Base-by-base conservation (phyloP, 2,888 invertebrate species). In the Panzeria rudis region DNA sequence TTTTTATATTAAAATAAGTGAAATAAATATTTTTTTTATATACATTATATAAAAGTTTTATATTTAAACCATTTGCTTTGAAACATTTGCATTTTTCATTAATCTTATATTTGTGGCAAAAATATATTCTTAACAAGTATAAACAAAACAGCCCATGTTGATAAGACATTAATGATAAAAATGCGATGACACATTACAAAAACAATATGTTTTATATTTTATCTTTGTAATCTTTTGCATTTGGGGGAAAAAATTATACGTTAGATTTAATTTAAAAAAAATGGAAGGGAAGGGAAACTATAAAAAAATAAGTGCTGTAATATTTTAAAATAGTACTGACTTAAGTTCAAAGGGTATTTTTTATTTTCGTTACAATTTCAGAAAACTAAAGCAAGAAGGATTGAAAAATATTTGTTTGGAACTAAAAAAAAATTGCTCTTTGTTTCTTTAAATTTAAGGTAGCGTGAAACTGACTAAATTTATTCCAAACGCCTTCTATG, bases 1-100 rank as follows among this genome's bases (percentile, higher is more conserved):
- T n/a, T n/a, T n/a, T n/a, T n/a, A n/a, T n/a, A n/a, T n/a, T n/a
- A n/a, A n/a, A n/a, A n/a, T n/a, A 2, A 17, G 8, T 44, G 6
- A 13, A 6, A 1, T 25, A 4, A 59, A 11, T 35, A 32, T 5
- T 11, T 13, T 50, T 32, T 32, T 32, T 32, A 23, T 15, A 13
- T 38, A 2, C 17, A 41, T 35, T 11, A 35, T 59, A 11, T 20
- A 29, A 13, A 23, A 9, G 5, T 4, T 35, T 38, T 41, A 0
- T 2, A 50, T 64, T 29, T 32, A 25, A 64, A 76, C 23, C 29
- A 32, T 64, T 68, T 38, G 32, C 54, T 11, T 32, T 15, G 5
- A 61, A 71, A 78, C 64, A 79, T 79, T 79, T 79, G 72, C 79
- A 71, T 78, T 69, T 44, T 9, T n/a, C n/a, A n/a, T n/a, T 13